A percentile compares a stretch with the other conserved stretches of the same genome.
Evolutionary conservation across 2,113 vertebrate species (phyloP).

Genomic region (Plectropomus leopardus): DNA sequence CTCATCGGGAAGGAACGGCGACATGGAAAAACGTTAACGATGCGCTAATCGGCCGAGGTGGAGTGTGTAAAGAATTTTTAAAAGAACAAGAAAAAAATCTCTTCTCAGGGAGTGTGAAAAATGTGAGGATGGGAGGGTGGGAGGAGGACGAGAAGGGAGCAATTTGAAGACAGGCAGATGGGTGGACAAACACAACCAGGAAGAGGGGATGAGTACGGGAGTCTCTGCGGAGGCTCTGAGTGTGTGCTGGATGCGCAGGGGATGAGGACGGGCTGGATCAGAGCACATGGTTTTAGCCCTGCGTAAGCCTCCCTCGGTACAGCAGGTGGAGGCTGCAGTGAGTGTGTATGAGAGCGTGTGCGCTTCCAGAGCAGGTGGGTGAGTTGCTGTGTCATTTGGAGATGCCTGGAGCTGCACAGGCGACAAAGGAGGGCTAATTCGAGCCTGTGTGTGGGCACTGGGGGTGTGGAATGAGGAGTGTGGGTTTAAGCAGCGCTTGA

Average conservation of each 20-base stretch:
- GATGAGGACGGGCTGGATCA: slow-evolving; percentile 45
- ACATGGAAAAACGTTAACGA: slow-evolving; percentile 47
- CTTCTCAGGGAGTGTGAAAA: slow-evolving; percentile 15
- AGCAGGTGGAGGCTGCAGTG: slow-evolving; percentile 57
- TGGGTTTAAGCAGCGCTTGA: not conserved
- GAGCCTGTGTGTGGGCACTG: not conserved
- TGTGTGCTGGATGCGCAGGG: slow-evolving; percentile 37
- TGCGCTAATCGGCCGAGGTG: slow-evolving; percentile 52
- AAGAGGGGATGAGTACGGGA: slow-evolving; percentile 29
- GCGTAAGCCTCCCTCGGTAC: slow-evolving; percentile 62
- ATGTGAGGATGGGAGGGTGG: not conserved
- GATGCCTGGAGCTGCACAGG: slow-evolving; percentile 33
- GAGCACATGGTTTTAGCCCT: slow-evolving; percentile 48
- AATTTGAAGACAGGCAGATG: slow-evolving; percentile 56
- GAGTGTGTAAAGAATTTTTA: slow-evolving; percentile 15
- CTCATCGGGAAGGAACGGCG: slow-evolving; percentile 41
- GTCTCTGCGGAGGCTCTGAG: slow-evolving; percentile 41
- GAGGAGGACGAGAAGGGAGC: slow-evolving; percentile 8
- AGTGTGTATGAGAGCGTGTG: slow-evolving; percentile 26
- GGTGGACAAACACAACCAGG: slow-evolving; percentile 46
- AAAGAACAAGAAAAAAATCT: slow-evolving; percentile 3
- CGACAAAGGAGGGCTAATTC: slow-evolving; percentile 22
- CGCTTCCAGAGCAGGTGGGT: slow-evolving; percentile 41
- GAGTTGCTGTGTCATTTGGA: slow-evolving; percentile 56
- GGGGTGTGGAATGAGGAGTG: not conserved